Base-by-base conservation (phyloP, 2,888 invertebrate species). In the Drosophila bunnanda region DNA sequence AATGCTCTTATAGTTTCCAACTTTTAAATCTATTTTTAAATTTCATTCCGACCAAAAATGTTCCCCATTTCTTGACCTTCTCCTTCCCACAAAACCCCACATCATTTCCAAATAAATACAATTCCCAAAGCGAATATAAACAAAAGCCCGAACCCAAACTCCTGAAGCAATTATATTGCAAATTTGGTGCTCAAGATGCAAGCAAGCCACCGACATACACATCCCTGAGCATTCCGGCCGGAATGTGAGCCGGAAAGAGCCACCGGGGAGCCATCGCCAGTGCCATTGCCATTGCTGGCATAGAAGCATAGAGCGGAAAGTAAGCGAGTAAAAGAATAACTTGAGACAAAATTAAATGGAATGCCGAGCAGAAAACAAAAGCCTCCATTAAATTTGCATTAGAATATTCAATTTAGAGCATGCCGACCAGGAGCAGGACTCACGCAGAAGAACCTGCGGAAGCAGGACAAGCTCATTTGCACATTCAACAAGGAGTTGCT, bases 301-400 rank as follows among this genome's bases (percentile, higher is more conserved):
- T 34, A 44, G 30, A 46, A 34, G 44, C 44, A 25, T 25, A 43
- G 64, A 52, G 62, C 62, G 22, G 54, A 34, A 52, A 52, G 56
- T 52, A 30, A 55, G 57, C 66, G 61, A 67, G 57, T 52, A 34
- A 75, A 77, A 77, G 53, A 39, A 48, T 46, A 72, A 48, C 67
- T 68, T 41, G 64, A 55, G 66, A 73, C 55, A 67, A 82, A 79
- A 81, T 82, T 74, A 82, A 80, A 82, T 80, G 80, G 64, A 70
- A 77, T 65, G 72, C 43, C 54, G 13, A 43, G 30, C 30, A 69
- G 69, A 58, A 54, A 58, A 74, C 67, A 73, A 66, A 66, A 75
- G 61, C 62, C 62, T 62, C 77, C 82, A 82, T 86, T 86, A 82
- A 86, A 82, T 87, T 82, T 82, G 77, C 82, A 86, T 82, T 86